A percentile compares a stretch with the other conserved stretches of the same genome.
Evolutionary conservation across 2,888 invertebrate species (phyloP).

Genomic region (Aricia artaxerxes): DNA sequence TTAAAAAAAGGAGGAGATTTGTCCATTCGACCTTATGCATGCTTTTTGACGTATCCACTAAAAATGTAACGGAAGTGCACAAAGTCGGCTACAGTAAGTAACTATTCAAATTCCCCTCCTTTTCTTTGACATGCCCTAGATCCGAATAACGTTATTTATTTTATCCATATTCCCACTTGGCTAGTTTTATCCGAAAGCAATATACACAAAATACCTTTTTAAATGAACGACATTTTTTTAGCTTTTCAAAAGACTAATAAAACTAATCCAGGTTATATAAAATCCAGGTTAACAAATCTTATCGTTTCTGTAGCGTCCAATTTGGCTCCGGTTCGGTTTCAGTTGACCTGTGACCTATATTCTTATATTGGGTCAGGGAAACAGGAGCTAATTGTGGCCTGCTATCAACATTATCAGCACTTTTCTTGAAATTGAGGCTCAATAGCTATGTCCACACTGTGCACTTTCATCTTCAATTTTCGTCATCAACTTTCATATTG

Average conservation of each 20-base stretch:
- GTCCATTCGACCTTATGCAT: no score
- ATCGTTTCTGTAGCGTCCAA: conserved; percentile 12
- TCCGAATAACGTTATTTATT: no score
- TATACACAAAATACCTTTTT: background rate
- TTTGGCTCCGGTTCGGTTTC: conserved; percentile 3
- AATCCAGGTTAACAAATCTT: conserved; percentile 13
- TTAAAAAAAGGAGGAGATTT: no score
- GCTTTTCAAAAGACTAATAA: conserved; percentile 7
- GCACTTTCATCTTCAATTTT: no score
- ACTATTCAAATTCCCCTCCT: no score
- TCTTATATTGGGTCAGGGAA: conserved; percentile 12
- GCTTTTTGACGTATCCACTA: no score
- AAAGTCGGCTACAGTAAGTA: no score
- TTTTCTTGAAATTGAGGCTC: no score
- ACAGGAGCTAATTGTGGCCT: conserved; percentile 9
- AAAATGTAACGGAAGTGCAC: no score
- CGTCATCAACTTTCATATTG: no score
- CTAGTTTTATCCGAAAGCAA: background rate
- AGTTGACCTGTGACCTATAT: conserved; percentile 19
- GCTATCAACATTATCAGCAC: background rate
- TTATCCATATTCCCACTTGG: background rate
- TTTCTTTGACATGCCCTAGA: no score
- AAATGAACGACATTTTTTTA: background rate
- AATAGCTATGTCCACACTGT: no score
- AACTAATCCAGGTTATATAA: background rate